Evolutionary conservation across 2,888 invertebrate species (phyloP), one percentile per base, ranked within the genome.

Genomic region (Leucophenga montana): DNA sequence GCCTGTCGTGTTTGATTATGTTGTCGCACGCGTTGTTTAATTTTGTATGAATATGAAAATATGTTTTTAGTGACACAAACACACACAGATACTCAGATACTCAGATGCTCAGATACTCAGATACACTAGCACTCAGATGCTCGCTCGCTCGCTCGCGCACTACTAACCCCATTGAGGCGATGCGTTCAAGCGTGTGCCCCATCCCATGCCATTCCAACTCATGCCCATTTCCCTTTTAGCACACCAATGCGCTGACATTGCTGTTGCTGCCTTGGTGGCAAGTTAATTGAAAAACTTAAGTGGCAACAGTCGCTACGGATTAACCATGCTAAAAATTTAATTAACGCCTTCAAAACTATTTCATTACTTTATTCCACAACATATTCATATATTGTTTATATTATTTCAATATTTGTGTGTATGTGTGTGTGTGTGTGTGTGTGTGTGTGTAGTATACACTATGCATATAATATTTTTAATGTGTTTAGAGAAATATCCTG

Each of bases 11-110:
- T 82, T 86, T 86, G 86, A 85, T 85, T 85, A 85, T 85, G 85
- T 85, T 85, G 85, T 85, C 85, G 85, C 85, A 85, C 85, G 86
- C 85, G 78, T 81, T 85, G 80, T 85, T 85, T 84, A 85, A 85
- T 80, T 80, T 82, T 78, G 74, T 75, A 80, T 83, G 83, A 83
- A 83, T 83, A 80, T 82, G 80, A 83, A 78, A 78, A 75, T 79
- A 61, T 68, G 61, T 68, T 50, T 68, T 56, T n/a, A 64, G 56
- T 56, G 22, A 13, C 16, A 39, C 18, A 61, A 8, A 61, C 39
- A 48, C 46, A 64, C 62, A 22, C 5, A 20, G n/a, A n/a, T n/a
- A n/a, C n/a, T n/a, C 62, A 44, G 16, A 3, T 18, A 62, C 61
- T 0, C 22, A 62, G 22, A 2, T 13, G 6, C 3, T 18, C 16